Base-by-base conservation (phyloP, 2,797 vertebrate species). In the Fistularia commersonii region DNA sequence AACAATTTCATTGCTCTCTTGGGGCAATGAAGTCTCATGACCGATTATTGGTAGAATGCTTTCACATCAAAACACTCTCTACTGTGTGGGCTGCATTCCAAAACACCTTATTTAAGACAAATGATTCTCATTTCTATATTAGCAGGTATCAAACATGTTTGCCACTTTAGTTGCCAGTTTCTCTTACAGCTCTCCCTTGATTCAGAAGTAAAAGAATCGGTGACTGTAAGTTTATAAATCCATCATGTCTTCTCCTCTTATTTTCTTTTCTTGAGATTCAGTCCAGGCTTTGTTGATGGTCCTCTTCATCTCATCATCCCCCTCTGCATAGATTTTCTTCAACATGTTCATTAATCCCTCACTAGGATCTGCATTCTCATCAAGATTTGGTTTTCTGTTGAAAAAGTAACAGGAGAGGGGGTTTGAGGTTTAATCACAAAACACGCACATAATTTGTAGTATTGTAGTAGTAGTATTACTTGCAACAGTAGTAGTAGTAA, bases 231-330 rank as follows among this genome's bases (percentile, higher is more conserved):
- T 75, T 94, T 76, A 97, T 15, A 97, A 79, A 80, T 95, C 92
- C 83, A 92, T 88, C 76, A 89, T 89, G 15, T 93, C 93, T 12
- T 93, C 93, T 51, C 91, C 92, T 89, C 84, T 92, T 40, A 86
- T 72, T 81, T 96, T 96, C 86, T 99, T 99, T 66, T 98, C 97
- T 77, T 96, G 92, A 40, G 95, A 98, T 82, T 99, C 96, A 8
- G 92, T 85, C 96, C 97, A 99, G 38, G 95, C 97, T 88, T 99
- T 98, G 85, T 95, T 98, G 87, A 99, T 95, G 45, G 95, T 96
- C 77, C 95, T 92, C 72, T 96, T 99, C 95, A 98, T 98, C 33
- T 99, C 96, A n/a, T 98, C 97, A 5, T 99, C 95, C 46, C 97
- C 96, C 7, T 99, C 96, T 0, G 93, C 87, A 48, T 99, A 99